Evolutionary conservation across 2,888 invertebrate species (phyloP).

Genomic region (Amitus sp.): DNA sequence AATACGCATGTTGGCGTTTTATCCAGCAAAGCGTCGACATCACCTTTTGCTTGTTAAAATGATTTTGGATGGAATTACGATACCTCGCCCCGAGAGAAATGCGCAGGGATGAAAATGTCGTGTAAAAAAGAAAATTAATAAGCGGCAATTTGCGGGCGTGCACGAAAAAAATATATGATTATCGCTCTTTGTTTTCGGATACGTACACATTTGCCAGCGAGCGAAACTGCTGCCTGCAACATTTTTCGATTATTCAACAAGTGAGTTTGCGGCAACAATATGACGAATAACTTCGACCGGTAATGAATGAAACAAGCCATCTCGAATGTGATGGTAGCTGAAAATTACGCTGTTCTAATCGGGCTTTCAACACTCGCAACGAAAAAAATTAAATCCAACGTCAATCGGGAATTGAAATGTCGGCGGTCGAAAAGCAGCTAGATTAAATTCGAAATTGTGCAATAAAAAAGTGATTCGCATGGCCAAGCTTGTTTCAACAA

Average conservation of each 20-base stretch:
- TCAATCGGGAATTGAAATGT: background rate
- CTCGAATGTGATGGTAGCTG: too few relatives aligned
- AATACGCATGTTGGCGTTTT: too few relatives aligned
- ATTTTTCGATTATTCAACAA: constrained; percentile 47
- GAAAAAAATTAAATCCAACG: background rate
- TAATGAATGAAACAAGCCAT: background rate
- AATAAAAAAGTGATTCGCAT: too few relatives aligned
- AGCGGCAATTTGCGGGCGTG: constrained; percentile 27
- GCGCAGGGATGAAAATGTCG: constrained; percentile 21
- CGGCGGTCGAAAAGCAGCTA: too few relatives aligned
- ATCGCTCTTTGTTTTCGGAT: constrained; percentile 47
- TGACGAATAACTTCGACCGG: background rate
- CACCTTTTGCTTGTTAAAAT: background rate
- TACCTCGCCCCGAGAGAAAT: constrained; percentile 16
- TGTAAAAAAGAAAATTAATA: constrained; percentile 34
- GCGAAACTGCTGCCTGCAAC: constrained; percentile 67
- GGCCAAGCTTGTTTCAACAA: too few relatives aligned
- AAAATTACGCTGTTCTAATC: constrained; percentile 4
- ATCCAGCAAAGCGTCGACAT: background rate
- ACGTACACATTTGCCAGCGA: constrained; percentile 71
- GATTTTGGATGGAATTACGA: background rate
- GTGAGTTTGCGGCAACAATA: background rate
- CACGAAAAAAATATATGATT: constrained; percentile 26
- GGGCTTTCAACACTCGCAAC: background rate
- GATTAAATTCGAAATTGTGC: too few relatives aligned